Evolutionary conservation across 1,140 invertebrate species (phyloP), one percentile per base, ranked within the genome.

Genomic region (Papilio polytes): DNA sequence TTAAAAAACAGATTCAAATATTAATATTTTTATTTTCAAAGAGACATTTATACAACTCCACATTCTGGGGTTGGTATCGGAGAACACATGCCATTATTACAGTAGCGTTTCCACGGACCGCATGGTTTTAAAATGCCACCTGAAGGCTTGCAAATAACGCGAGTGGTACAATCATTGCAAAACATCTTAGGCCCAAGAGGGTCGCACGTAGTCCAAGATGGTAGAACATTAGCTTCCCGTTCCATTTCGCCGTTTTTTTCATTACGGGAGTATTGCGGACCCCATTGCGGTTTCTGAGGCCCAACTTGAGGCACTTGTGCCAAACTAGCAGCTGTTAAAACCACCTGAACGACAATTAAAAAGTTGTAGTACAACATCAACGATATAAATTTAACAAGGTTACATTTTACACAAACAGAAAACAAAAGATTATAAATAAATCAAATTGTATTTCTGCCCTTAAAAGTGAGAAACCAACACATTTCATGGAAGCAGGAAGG

Each of bases 131-230:
- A 20, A 26, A 90, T 74, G 12, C 90, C 90, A 51, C 89, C 89
- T 66, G 89, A 66, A 3, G 87, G 86, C 41, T 89, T 88, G 78
- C 91, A 93, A 20, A 92, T 87, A 6, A 92, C 44, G n/a, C 90
- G 85, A 13, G 88, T 93, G 36, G 85, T 86, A 74, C 91, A 93
- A 74, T 93, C 88, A 13, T 88, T 80, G 51, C 91, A 93, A 7
- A 86, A 87, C 18, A 89, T 80, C 51, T 79, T 86, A 1, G 87
- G 83, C 15, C 48, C 80, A 1, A 80, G 72, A 26, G 81, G 66
- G 72, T 92, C 86, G 44, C 91, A 92, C 18, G 87, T 74, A 0
- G 86, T 88, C 86, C 87, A 88, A 26, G 31, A 48, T 80, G 85
- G 80, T 12, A 82, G 80, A 63, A 31, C 12, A 36, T 70, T 70